These are phyloP conservation scores for Periophthalmus modestus DNA, from an alignment of 2,113 vertebrate genomes.

Conservation along the genomic window DNA sequence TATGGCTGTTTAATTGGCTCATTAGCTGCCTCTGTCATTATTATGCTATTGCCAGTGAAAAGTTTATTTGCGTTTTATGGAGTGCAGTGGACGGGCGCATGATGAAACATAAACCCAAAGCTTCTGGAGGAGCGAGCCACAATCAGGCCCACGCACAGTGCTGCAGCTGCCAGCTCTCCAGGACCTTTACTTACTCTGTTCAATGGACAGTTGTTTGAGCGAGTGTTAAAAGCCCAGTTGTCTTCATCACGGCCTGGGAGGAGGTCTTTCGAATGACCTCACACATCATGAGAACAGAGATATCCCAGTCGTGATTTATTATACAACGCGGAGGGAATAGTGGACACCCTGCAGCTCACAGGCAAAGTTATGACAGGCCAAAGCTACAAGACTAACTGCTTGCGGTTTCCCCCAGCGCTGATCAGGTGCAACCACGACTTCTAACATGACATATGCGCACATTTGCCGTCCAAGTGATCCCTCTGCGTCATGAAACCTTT, in stretches of 20 bases:
- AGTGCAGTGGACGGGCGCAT: constrained; percentile 58
- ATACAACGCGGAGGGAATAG: constrained; percentile 33
- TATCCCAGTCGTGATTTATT: constrained; percentile 36
- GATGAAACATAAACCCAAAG: constrained; percentile 68
- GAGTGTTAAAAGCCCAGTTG: constrained; percentile 43
- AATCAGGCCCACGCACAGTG: constrained; percentile 48
- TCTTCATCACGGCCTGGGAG: constrained; percentile 7
- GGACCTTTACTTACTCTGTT: constrained; percentile 37
- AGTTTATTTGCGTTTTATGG: constrained; percentile 74
- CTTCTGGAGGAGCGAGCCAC: constrained; percentile 62
- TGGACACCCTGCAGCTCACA: constrained; percentile 29
- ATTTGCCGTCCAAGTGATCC: constrained; percentile 38
- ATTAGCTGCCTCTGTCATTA: constrained; percentile 72
- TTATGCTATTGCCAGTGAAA: constrained; percentile 67
- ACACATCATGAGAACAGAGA: constrained; percentile 42
- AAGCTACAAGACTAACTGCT: constrained; percentile 50
- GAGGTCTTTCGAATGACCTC: constrained; percentile 59
- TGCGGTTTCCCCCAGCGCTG: constrained; percentile 47
- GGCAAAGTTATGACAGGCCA: constrained; percentile 49
- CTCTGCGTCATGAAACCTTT: constrained; percentile 20
- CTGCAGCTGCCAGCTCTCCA: constrained; percentile 60
- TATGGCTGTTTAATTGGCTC: constrained; percentile 69
- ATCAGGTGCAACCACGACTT: constrained; percentile 59
- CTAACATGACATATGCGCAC: constrained; percentile 57
- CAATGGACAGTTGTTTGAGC: constrained; percentile 21